phyloP scores from a whole-genome alignment of 2,888 invertebrate genomes.

The Rhodophaea formosa region DNA sequence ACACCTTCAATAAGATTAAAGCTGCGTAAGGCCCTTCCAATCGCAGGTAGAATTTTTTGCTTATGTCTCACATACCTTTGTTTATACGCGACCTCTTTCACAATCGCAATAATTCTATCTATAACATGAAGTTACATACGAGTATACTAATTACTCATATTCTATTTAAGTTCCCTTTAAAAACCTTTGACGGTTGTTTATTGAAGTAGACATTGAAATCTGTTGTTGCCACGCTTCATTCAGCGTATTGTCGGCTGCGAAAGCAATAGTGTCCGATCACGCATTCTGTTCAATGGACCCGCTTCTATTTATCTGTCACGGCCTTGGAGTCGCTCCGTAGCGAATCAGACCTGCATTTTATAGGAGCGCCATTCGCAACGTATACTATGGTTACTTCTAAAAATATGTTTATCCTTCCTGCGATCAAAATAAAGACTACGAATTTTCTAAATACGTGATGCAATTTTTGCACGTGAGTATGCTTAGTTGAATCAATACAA shows the following conservation, averaged over 20 bases:
- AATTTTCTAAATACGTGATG: not conserved
- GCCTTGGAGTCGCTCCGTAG: conserved; percentile 66
- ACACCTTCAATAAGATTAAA: conserved; percentile 35
- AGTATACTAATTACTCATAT: not conserved
- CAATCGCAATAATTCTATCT: conserved; percentile 27
- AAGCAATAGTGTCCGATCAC: conserved; percentile 39
- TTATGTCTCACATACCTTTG: conserved; percentile 48
- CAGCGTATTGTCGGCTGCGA: conserved; percentile 34
- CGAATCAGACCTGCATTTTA: conserved; percentile 55
- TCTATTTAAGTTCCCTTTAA: not conserved
- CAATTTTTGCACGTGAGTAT: not conserved
- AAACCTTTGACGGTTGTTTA: not conserved
- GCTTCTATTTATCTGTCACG: conserved; percentile 60
- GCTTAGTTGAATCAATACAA: not conserved
- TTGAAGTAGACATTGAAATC: conserved; percentile 6
- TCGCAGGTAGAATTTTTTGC: conserved; percentile 58
- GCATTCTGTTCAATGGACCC: conserved; percentile 49
- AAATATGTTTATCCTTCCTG: not conserved
- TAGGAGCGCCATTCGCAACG: conserved; percentile 49
- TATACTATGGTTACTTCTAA: not conserved
- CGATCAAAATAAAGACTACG: not conserved
- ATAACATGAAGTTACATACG: not conserved
- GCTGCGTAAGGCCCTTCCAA: conserved; percentile 24
- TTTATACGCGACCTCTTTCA: conserved; percentile 47
- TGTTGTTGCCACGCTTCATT: conserved; percentile 9